Conservation (phyloP, 2,888 invertebrate genomes). For the Rosalia funebris region DNA sequence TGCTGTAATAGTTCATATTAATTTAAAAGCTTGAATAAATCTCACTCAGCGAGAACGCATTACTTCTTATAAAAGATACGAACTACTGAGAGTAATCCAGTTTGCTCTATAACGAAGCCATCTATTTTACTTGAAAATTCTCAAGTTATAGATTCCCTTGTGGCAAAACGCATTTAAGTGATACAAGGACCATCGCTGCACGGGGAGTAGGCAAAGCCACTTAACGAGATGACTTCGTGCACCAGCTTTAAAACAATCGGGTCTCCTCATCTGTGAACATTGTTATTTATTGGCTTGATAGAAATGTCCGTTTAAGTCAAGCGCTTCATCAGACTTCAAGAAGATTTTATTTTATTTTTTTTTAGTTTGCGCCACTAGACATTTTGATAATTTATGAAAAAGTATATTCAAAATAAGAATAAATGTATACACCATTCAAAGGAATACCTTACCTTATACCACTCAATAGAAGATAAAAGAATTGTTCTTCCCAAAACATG, state of each 20-base stretch:
- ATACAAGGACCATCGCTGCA: conserved; percentile 2
- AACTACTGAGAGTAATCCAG: background rate
- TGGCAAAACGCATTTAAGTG: conserved; percentile 6
- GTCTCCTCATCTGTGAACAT: too few relatives aligned
- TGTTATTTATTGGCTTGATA: too few relatives aligned
- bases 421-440: too few relatives aligned
- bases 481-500: too few relatives aligned
- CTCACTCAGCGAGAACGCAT: background rate
- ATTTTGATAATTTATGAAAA: too few relatives aligned
- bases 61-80: background rate
- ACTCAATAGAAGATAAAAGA: too few relatives aligned
- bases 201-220: conserved; percentile 23
- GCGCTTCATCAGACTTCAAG: background rate
- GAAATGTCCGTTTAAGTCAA: conserved; percentile 10
- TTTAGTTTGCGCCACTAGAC: too few relatives aligned
- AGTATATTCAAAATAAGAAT: too few relatives aligned
- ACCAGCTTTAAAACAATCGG: conserved; percentile 21
- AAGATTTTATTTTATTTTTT: background rate
- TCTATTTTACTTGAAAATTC: conserved; percentile 16
- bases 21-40: too few relatives aligned
- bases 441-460: too few relatives aligned
- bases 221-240: conserved; percentile 30
- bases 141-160: background rate
- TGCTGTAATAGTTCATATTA: too few relatives aligned
- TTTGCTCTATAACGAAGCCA: background rate